These are phyloP conservation scores for Chamaetylas fuelleborni DNA, from an alignment of 2,113 vertebrate species.

Conservation along the genomic window DNA sequence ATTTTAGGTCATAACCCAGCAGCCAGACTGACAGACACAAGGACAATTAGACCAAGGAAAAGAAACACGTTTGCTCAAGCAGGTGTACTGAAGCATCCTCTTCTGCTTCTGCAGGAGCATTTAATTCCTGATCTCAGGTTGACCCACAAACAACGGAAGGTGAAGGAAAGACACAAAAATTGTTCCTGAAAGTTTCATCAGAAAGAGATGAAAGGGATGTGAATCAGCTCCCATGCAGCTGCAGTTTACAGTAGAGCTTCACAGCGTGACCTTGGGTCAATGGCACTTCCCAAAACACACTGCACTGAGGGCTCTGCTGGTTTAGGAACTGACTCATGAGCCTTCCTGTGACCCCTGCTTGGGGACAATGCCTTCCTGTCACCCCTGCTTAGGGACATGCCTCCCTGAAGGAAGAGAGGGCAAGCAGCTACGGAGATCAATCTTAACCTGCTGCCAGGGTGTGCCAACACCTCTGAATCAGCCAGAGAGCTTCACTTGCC, in stretches of 20 bases:
- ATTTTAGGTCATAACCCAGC: neutral
- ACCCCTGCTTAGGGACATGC: neutral
- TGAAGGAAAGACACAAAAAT: neutral
- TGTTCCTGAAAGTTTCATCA: neutral
- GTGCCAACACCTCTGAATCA: neutral
- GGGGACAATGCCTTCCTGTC: neutral
- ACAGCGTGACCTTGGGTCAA: neutral
- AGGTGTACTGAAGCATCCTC: neutral
- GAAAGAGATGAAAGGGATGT: constrained; percentile 3
- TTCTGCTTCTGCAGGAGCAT: neutral
- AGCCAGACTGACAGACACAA: neutral
- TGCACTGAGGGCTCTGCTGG: neutral
- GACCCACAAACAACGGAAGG: neutral
- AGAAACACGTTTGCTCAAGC: neutral
- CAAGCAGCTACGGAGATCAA: neutral
- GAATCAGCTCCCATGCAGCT: constrained; percentile 37
- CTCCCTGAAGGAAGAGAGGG: neutral
- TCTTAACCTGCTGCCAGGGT: rapidly evolving
- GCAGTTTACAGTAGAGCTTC: constrained; percentile 25
- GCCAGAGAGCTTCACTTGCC: neutral
- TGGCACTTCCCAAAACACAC: neutral
- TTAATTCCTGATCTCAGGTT: neutral
- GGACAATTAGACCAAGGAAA: neutral
- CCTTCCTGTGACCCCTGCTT: neutral
- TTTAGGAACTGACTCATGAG: neutral